phyloP scores from a whole-genome alignment of 2,113 vertebrate species.

The Malurus alboscapulatus region DNA sequence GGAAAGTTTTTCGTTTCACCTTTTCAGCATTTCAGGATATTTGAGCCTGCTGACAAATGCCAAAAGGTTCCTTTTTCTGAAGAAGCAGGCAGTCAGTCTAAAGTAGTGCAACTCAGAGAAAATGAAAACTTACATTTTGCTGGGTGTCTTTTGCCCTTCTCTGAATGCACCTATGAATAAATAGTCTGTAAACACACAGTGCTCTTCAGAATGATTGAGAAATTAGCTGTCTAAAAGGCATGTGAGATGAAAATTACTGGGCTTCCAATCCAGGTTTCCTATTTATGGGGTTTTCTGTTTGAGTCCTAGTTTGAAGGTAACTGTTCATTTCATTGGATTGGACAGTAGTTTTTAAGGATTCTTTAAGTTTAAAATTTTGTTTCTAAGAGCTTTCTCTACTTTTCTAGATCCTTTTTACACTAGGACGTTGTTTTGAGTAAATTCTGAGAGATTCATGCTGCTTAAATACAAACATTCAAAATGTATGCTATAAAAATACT shows the following conservation, averaged over 20 bases:
- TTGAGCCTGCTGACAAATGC: conserved; percentile 48
- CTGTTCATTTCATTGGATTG: neutral
- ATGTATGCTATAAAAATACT: neutral
- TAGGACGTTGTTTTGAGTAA: neutral
- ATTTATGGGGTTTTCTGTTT: neutral
- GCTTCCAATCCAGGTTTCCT: neutral
- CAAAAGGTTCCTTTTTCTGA: conserved; percentile 4
- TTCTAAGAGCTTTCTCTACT: neutral
- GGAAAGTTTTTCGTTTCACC: conserved; percentile 61
- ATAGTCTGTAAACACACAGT: neutral
- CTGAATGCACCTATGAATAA: neutral
- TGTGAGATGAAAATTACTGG: neutral
- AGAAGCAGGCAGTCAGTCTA: neutral
- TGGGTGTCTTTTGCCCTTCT: neutral
- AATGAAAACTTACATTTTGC: neutral
- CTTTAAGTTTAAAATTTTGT: neutral
- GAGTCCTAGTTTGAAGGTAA: neutral
- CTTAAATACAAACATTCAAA: neutral
- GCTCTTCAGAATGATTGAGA: neutral
- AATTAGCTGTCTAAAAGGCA: neutral
- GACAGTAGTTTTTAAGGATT: neutral
- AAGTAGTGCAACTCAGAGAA: neutral
- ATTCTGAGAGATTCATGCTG: neutral
- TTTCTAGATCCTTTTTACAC: neutral
- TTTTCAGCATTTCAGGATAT: conserved; percentile 52